Base-by-base conservation (phyloP, 2,888 invertebrate species). In the Xestia rhomboidea region DNA sequence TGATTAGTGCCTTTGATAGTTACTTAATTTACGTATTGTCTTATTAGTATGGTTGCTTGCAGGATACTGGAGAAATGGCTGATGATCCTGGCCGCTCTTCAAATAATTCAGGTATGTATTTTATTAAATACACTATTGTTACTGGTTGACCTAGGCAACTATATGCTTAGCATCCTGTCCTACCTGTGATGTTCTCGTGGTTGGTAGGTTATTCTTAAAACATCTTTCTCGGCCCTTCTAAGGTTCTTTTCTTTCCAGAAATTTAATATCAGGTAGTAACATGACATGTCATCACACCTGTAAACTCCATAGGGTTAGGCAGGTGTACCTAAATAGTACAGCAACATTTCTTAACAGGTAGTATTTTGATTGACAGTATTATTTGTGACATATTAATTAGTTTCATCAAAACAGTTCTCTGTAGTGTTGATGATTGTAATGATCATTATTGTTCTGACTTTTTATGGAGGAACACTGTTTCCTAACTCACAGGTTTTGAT, bases 81-180 rank as follows among this genome's bases (percentile, higher is more conserved):
- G 95, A 94, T 85, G 94, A 95, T 79, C 91, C 93, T 18, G 92
- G 90, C 70, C 90, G 87, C 62, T 91, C 93, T 60, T 92, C 94
- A n/a, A 88, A 91, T 49, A 89, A 89, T 62, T 83, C 92, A 91
- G 94, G 94, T 94, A 85, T 34, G 71, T 21, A 41, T n/a, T 38
- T 64, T 38, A 38, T 2, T 63, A 63, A 38, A 41, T n/a, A n/a
- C 1, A 41, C 4, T n/a, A 24, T 6, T 15, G 15, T 24, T 38
- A 7, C 13, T 63, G 38, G 1, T n/a, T 38, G 38, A n/a, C 30
- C 27, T 27, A 0, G 18, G 18, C 1, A 30, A 30, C 27, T 30
- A 30, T 27, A 57, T 57, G 57, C 57, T 15, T 27, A 2, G 54
- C 13, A n/a, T 54, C 10, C 5, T 0, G 41, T 10, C 41, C 15